phyloP scores from a whole-genome alignment of 2,113 vertebrate species.

The Syrmaticus mikado region DNA sequence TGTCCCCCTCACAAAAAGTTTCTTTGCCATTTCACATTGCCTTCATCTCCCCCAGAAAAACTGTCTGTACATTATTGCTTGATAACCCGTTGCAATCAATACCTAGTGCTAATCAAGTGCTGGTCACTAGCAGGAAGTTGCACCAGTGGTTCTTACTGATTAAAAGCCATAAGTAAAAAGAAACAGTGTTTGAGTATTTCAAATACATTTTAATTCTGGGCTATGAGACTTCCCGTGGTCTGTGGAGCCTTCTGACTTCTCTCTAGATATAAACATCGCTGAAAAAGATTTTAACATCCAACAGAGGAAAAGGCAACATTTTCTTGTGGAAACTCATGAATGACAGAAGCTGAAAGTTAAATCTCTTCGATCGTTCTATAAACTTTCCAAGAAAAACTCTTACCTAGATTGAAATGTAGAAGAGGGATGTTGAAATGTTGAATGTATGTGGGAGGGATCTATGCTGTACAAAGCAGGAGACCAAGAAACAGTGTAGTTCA shows the following conservation, averaged over 20 bases:
- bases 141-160: neutral
- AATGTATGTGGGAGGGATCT: neutral
- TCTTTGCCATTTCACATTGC: neutral
- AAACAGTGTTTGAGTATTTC: neutral
- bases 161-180: neutral
- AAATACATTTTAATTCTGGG: neutral
- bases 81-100: neutral
- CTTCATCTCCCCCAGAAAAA: neutral
- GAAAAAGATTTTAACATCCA: neutral
- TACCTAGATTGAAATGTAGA: slow-evolving; percentile 15
- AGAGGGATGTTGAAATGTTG: slow-evolving; percentile 14
- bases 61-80: neutral
- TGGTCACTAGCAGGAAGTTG: neutral
- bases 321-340: neutral
- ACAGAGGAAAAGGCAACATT: neutral
- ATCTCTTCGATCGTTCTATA: neutral
- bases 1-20: neutral
- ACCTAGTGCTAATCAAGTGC: neutral
- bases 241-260: neutral
- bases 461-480: neutral
- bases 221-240: neutral
- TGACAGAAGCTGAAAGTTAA: slow-evolving; percentile 1
- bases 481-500: neutral
- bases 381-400: slow-evolving; percentile 1
- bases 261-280: neutral